Conservation (phyloP, 2,797 vertebrate genomes). For the Geotrypetes seraphini region DNA sequence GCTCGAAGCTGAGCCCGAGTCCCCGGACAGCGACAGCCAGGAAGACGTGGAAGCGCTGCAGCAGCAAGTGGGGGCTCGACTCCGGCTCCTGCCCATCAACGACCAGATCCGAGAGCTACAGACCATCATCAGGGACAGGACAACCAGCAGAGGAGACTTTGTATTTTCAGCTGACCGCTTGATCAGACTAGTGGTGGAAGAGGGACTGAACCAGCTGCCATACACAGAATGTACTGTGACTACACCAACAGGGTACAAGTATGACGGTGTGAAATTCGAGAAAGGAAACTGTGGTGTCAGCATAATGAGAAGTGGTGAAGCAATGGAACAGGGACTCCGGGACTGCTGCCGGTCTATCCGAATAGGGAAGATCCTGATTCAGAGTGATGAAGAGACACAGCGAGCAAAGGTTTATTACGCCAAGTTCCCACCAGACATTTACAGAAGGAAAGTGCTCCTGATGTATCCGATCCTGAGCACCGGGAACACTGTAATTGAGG, state of each 20-base stretch:
- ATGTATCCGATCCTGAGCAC: slow-evolving; percentile 92
- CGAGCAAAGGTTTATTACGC: slow-evolving; percentile 94
- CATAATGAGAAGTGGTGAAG: slow-evolving; percentile 95
- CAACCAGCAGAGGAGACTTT: slow-evolving; percentile 92
- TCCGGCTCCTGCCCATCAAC: slow-evolving; percentile 81
- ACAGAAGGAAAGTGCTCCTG: no score
- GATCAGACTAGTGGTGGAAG: slow-evolving; percentile 91
- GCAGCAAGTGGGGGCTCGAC: slow-evolving; percentile 59
- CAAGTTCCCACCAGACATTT: slow-evolving; percentile 93
- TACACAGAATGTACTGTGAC: slow-evolving; percentile 89
- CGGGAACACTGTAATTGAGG: slow-evolving; percentile 93
- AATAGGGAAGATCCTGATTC: no score
- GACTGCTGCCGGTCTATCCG: slow-evolving; percentile 90
- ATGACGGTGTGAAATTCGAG: slow-evolving; percentile 87
- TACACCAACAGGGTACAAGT: slow-evolving; percentile 81
- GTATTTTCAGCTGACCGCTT: slow-evolving; percentile 91
- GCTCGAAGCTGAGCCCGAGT: no score
- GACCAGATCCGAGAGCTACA: slow-evolving; percentile 88
- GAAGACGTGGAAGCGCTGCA: no score
- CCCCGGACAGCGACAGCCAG: slow-evolving; percentile 4
- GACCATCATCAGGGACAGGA: slow-evolving; percentile 90
- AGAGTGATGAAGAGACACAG: slow-evolving; percentile 96
- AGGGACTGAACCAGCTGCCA: slow-evolving; percentile 86
- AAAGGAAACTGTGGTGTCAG: slow-evolving; percentile 92
- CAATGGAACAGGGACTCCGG: slow-evolving; percentile 90